These are phyloP conservation scores for Xenops minutus DNA, from an alignment of 2,797 vertebrate genomes.

Conservation along the genomic window DNA sequence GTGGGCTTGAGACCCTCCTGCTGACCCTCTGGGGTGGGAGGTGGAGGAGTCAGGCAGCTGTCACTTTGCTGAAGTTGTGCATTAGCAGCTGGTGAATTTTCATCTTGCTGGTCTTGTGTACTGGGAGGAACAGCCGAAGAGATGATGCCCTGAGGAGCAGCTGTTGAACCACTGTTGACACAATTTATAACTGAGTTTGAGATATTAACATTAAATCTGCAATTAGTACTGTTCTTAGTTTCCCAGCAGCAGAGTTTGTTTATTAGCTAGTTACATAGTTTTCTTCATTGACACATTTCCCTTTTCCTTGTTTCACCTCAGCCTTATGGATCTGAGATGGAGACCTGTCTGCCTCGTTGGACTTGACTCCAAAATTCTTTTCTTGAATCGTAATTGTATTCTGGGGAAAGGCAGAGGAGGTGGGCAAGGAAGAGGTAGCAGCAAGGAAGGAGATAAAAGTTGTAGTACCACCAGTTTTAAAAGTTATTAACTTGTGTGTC, in stretches of 20 bases:
- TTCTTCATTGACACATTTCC: background rate
- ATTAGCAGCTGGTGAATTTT: constrained; percentile 49
- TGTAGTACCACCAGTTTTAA: background rate
- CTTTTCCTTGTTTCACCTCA: background rate
- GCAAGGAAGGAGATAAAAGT: background rate
- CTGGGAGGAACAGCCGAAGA: background rate
- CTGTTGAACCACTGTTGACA: constrained; percentile 38
- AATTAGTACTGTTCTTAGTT: background rate
- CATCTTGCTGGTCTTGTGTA: constrained; percentile 31
- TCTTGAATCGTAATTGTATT: background rate
- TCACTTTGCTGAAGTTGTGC: constrained; percentile 6
- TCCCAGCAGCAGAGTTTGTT: background rate
- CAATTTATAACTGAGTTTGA: background rate
- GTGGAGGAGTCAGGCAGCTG: background rate
- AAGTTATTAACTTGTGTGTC: background rate
- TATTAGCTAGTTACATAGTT: background rate
- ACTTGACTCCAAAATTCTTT: background rate
- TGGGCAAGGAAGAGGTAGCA: background rate
- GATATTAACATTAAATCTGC: background rate
- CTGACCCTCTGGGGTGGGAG: background rate
- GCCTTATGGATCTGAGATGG: background rate
- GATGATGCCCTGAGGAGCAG: constrained; percentile 49
- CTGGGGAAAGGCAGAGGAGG: background rate
- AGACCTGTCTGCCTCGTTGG: background rate
- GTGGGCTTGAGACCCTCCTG: background rate